Evolutionary conservation across 1,140 invertebrate genomes (phyloP).

Genomic region (Danaus plexippus): DNA sequence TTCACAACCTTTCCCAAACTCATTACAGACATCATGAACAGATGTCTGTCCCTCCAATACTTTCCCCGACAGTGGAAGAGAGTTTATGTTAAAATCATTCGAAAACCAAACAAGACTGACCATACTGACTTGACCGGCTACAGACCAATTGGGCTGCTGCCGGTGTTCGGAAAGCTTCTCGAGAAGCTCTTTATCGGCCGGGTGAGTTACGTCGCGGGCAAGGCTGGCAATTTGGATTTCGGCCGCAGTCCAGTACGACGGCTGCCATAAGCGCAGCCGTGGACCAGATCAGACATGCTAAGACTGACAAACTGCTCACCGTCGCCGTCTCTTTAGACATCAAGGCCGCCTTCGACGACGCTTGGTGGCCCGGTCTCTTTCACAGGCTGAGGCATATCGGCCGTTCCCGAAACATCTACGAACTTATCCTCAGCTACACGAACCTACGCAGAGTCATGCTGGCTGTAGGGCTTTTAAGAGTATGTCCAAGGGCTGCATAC

Average conservation of each 20-base stretch:
- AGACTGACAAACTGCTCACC: neutral
- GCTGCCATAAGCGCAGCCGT: conserved; percentile 20
- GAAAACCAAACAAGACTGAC: conserved; percentile 16
- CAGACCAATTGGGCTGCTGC: conserved; percentile 21
- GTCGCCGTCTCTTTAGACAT: conserved; percentile 26
- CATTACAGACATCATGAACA: conserved; percentile 18
- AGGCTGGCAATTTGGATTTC: conserved; percentile 24
- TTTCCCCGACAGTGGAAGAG: conserved; percentile 10
- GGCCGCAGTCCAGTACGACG: conserved; percentile 13
- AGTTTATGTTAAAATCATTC: conserved; percentile 18
- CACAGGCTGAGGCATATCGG: conserved; percentile 1
- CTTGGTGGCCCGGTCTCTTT: conserved; percentile 28
- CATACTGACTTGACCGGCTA: conserved; percentile 5
- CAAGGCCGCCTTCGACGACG: conserved; percentile 27
- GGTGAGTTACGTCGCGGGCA: conserved; percentile 4
- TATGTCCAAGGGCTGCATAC: conserved; percentile 24
- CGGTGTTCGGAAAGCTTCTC: conserved; percentile 23
- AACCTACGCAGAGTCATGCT: conserved; percentile 2
- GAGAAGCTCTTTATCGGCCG: conserved; percentile 24
- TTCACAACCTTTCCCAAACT: conserved; percentile 10
- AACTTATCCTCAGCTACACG: too few relatives aligned
- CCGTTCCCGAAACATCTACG: too few relatives aligned
- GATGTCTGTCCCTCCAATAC: conserved; percentile 13
- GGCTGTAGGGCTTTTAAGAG: neutral
- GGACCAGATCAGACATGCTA: neutral